Evolutionary conservation across 2,797 vertebrate species (phyloP), one percentile per base, ranked within the genome.

Genomic region (Falco columbarius): DNA sequence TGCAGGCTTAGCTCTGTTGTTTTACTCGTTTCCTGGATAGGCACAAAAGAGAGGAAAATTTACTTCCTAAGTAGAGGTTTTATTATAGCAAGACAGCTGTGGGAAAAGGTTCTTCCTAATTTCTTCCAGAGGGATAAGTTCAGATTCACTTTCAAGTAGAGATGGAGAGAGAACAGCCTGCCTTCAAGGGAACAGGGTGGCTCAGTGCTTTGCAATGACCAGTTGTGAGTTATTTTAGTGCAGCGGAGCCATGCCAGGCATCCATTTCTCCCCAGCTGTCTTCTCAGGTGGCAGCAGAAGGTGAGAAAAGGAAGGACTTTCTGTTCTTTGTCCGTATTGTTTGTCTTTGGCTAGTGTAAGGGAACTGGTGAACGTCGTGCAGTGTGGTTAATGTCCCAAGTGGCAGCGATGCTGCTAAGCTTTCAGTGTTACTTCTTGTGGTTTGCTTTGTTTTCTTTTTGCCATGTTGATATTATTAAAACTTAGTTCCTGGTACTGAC

Each of bases 281-380:
- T 90, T 27, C 51, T 47, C 54, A 54, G 13, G 26, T 27, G 56
- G 29, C 36, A 44, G 76, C 15, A 76, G 51, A 47, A 72, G 55
- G 12, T 40, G 68, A 29, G 30, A 63, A 52, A 66, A 67, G 75
- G 55, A 62, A 55, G 18, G 21, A 18, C 44, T 82, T 42, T 68
- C 65, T 2, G 0, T 90, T n/a, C n/a, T 63, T 36, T 71, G 16
- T n/a, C 38, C 1, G 0, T 36, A 8, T 30, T 7, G 1, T 32
- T 66, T 58, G 15, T 13, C 42, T 85, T 27, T 55, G 24, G 24
- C 22, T 24, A 32, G 58, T 0, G 0, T 9, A 11, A 86, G 59
- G 63, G 55, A 59, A 8, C 3, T 38, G 38, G 14, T 56, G 87
- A 63, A 2, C n/a, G 29, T n/a, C 0, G 4, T 34, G 36, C 12